Evolutionary conservation across 1,140 invertebrate species (phyloP).

Genomic region (Teleogryllus occipitalis): DNA sequence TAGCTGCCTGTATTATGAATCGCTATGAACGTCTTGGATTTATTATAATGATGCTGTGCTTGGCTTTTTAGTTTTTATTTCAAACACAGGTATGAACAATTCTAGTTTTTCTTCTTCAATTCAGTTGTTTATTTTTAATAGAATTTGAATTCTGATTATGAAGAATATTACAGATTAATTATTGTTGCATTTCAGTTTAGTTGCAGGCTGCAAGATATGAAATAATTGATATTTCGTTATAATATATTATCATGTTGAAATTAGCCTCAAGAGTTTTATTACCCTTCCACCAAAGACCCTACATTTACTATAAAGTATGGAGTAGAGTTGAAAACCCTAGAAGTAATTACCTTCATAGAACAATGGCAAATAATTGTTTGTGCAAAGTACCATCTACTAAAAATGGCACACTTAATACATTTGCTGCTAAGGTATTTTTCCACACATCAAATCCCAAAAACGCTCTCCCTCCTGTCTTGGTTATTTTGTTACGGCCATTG

Average conservation of each 20-base stretch:
- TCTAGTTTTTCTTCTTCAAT: conserved; percentile 12
- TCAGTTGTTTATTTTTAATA: not conserved
- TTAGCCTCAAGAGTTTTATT: not conserved
- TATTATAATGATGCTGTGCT: conserved; percentile 30
- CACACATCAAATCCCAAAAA: conserved; percentile 31
- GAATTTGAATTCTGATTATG: not conserved
- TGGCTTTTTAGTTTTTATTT: conserved; percentile 24
- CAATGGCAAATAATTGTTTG: too few species aligned
- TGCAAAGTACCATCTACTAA: too few species aligned
- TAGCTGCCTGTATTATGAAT: conserved; percentile 32
- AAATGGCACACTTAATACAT: not conserved
- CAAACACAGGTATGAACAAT: conserved; percentile 9
- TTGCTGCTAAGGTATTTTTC: conserved; percentile 23
- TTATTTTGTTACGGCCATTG: conserved; percentile 32
- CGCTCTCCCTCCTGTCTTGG: conserved; percentile 30
- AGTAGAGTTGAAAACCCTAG: not conserved
- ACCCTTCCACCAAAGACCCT: not conserved
- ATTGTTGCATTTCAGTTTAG: not conserved
- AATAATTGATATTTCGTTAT: conserved; percentile 3
- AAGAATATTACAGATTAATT: not conserved
- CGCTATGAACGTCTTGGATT: conserved; percentile 32
- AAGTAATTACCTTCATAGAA: too few species aligned
- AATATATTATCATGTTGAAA: not conserved
- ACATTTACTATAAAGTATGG: not conserved
- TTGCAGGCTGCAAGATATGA: not conserved